phyloP scores from a whole-genome alignment of 1,140 invertebrate genomes.

The Ostrea edulis region DNA sequence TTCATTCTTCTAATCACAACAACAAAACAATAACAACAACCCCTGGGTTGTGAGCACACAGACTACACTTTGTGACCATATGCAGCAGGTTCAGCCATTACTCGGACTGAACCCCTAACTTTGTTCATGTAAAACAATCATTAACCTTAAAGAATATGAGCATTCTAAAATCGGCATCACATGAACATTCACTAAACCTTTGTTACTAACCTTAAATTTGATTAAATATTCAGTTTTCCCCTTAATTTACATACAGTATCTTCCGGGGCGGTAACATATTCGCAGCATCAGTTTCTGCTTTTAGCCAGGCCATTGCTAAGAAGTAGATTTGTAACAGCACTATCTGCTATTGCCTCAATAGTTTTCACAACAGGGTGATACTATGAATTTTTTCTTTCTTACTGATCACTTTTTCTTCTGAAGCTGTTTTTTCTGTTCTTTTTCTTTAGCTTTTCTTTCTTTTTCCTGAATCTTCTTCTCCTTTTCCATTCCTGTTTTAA shows the following conservation, averaged over 20 bases:
- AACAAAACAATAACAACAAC: constrained; percentile 25
- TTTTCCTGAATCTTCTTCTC: constrained; percentile 75
- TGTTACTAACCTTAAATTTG: not conserved
- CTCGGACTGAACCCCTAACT: not conserved
- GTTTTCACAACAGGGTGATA: not conserved
- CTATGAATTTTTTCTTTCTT: not conserved
- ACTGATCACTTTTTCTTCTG: constrained; percentile 61
- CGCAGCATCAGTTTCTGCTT: not conserved
- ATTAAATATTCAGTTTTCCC: not conserved
- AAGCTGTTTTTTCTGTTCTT: constrained; percentile 68
- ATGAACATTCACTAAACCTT: not conserved
- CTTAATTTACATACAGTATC: not conserved
- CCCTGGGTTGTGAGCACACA: not conserved
- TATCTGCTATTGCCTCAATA: not conserved
- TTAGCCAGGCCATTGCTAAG: not conserved
- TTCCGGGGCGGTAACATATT: not conserved
- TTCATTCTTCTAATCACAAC: constrained; percentile 33
- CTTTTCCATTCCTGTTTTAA: constrained; percentile 68
- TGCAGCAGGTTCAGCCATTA: not conserved
- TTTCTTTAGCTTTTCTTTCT: constrained; percentile 69
- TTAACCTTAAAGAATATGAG: not conserved
- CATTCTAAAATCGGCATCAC: not conserved
- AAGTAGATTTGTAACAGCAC: not conserved
- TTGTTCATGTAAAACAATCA: not conserved
- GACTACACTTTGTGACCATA: not conserved